Percentiles rank a stretch among this genome's conserved stretches.
Evolutionary conservation across 2,888 invertebrate species (phyloP).

Genomic region (Polydesmus complanatus): DNA sequence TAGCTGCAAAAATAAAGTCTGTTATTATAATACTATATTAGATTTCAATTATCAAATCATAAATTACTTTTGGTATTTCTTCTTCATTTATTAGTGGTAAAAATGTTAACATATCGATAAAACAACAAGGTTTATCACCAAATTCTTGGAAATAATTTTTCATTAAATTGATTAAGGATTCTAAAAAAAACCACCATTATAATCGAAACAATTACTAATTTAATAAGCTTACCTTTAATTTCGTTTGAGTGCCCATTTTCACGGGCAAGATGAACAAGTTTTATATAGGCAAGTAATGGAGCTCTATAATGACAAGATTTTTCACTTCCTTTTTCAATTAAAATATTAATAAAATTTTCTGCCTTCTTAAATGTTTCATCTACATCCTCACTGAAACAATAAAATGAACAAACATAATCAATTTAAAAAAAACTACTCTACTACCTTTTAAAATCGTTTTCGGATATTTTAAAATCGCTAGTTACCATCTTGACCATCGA

Average conservation of each 20-base stretch:
- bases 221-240: slow-evolving; percentile 8
- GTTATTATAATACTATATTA: not conserved
- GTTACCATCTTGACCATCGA: slow-evolving; percentile 50
- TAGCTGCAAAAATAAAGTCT: slow-evolving; percentile 1
- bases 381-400: slow-evolving; percentile 8
- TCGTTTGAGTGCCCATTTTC: slow-evolving; percentile 19
- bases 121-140: slow-evolving; percentile 74
- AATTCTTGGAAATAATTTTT: slow-evolving; percentile 65
- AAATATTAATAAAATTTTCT: slow-evolving; percentile 27
- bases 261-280: slow-evolving; percentile 33
- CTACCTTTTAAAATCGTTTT: slow-evolving; percentile 23
- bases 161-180: slow-evolving; percentile 36
- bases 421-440: slow-evolving; percentile 19
- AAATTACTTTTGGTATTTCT: slow-evolving; percentile 34
- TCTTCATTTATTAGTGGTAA: slow-evolving; percentile 49
- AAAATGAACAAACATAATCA: not conserved
- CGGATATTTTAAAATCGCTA: slow-evolving; percentile 24
- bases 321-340: slow-evolving; percentile 22
- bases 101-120: slow-evolving; percentile 65
- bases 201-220: slow-evolving; percentile 4
- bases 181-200: slow-evolving; percentile 23
- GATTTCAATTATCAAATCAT: not conserved
- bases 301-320: slow-evolving; percentile 43
- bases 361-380: slow-evolving; percentile 28
- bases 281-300: slow-evolving; percentile 68